Base-by-base conservation (phyloP, 2,888 invertebrate genomes). In the Clanis bilineata region DNA sequence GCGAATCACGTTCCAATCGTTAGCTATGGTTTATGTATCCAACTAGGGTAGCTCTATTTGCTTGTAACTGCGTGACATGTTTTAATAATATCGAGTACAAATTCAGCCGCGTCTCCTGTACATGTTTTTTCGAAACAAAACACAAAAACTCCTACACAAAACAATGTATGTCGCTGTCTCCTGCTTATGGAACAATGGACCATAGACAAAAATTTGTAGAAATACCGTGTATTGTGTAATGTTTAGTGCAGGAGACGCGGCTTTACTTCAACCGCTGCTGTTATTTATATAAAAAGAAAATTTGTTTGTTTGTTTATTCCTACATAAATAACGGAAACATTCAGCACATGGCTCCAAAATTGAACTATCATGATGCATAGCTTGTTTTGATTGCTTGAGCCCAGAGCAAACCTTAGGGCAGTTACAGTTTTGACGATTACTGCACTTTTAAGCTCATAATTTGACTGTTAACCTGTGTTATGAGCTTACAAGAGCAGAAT, bases 221-320 rank as follows among this genome's bases (percentile, higher is more conserved):
- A n/a, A n/a, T n/a, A n/a, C n/a, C n/a, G n/a, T n/a, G n/a, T n/a
- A n/a, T n/a, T n/a, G 12, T 12, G n/a, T 38, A 38, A 12, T 38
- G 10, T 36, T 12, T 38, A 10, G n/a, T n/a, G n/a, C n/a, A n/a
- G n/a, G n/a, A n/a, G n/a, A n/a, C n/a, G n/a, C n/a, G n/a, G n/a
- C n/a, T n/a, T n/a, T n/a, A n/a, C n/a, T n/a, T n/a, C n/a, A n/a
- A n/a, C n/a, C n/a, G n/a, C n/a, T n/a, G n/a, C n/a, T n/a, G n/a
- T n/a, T n/a, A n/a, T n/a, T n/a, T n/a, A n/a, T n/a, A n/a, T n/a
- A n/a, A n/a, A n/a, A n/a, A n/a, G n/a, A n/a, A n/a, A n/a, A n/a
- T n/a, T 66, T 67, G 54, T n/a, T n/a, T n/a, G 69, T 66, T 72
- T 69, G 69, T 88, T 88, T 87, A 88, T 83, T 88, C 82, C 89